Evolutionary conservation across 1,140 invertebrate genomes (phyloP).

Genomic region (Pseudobourletiella spinata): DNA sequence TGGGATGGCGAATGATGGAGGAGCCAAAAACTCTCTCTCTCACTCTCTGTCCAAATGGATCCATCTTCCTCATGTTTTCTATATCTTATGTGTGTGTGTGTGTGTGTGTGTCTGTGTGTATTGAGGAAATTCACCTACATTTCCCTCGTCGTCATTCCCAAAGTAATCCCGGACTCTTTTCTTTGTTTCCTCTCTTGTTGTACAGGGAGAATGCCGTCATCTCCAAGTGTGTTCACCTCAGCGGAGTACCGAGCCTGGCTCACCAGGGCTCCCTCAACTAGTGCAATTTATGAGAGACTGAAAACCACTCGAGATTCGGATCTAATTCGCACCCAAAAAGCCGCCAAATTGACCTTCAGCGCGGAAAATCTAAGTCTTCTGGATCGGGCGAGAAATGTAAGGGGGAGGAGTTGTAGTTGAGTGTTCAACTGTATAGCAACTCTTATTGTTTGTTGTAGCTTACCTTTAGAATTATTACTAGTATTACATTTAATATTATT

Average conservation of each 20-base stretch:
- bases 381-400: slow-evolving; percentile 46
- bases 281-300: slow-evolving; percentile 82
- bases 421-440: too few relatives aligned
- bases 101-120: background rate
- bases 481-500: too few relatives aligned
- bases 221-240: slow-evolving; percentile 71
- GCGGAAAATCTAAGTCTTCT: slow-evolving; percentile 67
- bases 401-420: too few relatives aligned
- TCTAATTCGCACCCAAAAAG: slow-evolving; percentile 52
- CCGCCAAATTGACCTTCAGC: slow-evolving; percentile 70
- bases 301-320: slow-evolving; percentile 54
- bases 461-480: too few relatives aligned
- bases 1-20: too few relatives aligned
- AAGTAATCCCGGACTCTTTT: too few relatives aligned
- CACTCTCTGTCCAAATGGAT: too few relatives aligned
- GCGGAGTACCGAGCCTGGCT: slow-evolving; percentile 86
- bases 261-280: slow-evolving; percentile 77
- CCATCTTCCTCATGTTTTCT: too few relatives aligned
- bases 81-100: too few relatives aligned
- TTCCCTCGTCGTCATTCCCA: too few relatives aligned
- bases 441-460: too few relatives aligned
- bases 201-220: slow-evolving; percentile 52
- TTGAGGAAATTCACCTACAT: background rate
- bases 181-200: slow-evolving; percentile 1
- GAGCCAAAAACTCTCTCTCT: too few relatives aligned